Evolutionary conservation across 2,888 invertebrate genomes (phyloP).

Genomic region (Diogma glabrata): DNA sequence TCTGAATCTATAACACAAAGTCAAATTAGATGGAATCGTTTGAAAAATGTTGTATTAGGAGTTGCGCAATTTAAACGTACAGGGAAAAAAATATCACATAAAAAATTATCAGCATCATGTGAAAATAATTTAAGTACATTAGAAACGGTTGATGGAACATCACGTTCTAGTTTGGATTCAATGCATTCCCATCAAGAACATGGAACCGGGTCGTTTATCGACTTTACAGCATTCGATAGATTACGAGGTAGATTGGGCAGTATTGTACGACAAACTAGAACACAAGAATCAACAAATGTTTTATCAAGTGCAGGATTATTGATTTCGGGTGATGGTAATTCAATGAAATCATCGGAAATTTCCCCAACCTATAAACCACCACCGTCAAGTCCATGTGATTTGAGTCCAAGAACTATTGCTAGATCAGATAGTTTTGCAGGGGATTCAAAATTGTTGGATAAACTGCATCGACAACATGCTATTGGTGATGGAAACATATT

Average conservation of each 20-base stretch:
- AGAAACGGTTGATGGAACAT: conserved; percentile 35
- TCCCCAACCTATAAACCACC: conserved; percentile 26
- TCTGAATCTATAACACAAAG: conserved; percentile 60
- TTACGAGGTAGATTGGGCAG: conserved; percentile 48
- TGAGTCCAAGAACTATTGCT: conserved; percentile 41
- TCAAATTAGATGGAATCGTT: conserved; percentile 83
- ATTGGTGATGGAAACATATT: conserved; percentile 17
- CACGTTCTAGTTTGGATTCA: conserved; percentile 35
- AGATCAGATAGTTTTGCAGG: conserved; percentile 66
- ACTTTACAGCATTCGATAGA: conserved; percentile 44
- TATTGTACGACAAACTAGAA: conserved; percentile 44
- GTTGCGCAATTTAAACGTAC: conserved; percentile 81
- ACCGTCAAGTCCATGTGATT: conserved; percentile 51
- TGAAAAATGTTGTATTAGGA: conserved; percentile 82
- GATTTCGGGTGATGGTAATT: conserved; percentile 36
- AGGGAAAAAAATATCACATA: conserved; percentile 47
- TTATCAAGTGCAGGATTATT: conserved; percentile 42
- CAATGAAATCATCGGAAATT: conserved; percentile 15
- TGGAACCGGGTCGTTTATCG: conserved; percentile 26
- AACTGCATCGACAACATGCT: conserved; percentile 44
- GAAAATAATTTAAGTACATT: conserved; percentile 35
- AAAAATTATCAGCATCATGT: conserved; percentile 30
- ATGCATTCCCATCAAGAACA: conserved; percentile 24
- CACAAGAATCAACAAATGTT: conserved; percentile 26
- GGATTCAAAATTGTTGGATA: conserved; percentile 65